Evolutionary conservation across 1,140 invertebrate species (phyloP).

Genomic region (Mesaphorura yosii): DNA sequence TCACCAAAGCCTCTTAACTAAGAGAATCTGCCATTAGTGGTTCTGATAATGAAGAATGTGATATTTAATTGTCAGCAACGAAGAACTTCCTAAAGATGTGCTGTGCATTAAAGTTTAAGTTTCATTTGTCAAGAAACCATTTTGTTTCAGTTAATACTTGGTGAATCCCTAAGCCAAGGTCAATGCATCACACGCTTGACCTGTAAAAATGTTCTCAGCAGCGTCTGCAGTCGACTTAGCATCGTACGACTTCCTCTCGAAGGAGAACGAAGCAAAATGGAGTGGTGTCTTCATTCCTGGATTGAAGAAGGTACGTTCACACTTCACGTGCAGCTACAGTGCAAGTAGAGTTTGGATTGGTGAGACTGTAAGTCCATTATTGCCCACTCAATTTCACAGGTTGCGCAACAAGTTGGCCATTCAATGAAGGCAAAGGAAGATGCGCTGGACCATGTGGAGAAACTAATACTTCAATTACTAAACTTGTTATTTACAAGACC

Average conservation of each 20-base stretch:
- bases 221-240: conserved; percentile 46
- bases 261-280: conserved; percentile 79
- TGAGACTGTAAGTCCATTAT: no score
- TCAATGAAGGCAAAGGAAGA: conserved; percentile 61
- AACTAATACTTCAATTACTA: conserved; percentile 73
- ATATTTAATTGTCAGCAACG: background rate
- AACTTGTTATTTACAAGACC: conserved; percentile 76
- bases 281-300: conserved; percentile 67
- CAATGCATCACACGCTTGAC: background rate
- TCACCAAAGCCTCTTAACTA: no score
- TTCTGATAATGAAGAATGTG: background rate
- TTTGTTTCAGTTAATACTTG: no score
- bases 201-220: conserved; percentile 43
- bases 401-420: conserved; percentile 81
- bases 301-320: conserved; percentile 38
- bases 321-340: no score
- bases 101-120: no score
- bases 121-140: no score
- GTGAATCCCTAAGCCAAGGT: no score
- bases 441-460: conserved; percentile 85
- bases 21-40: background rate
- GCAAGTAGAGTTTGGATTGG: no score
- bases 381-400: conserved; percentile 48
- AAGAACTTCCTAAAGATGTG: no score
- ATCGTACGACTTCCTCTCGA: conserved; percentile 74